These are phyloP conservation scores for Excalfactoria chinensis DNA, from an alignment of 2,113 vertebrate species.

Conservation along the genomic window DNA sequence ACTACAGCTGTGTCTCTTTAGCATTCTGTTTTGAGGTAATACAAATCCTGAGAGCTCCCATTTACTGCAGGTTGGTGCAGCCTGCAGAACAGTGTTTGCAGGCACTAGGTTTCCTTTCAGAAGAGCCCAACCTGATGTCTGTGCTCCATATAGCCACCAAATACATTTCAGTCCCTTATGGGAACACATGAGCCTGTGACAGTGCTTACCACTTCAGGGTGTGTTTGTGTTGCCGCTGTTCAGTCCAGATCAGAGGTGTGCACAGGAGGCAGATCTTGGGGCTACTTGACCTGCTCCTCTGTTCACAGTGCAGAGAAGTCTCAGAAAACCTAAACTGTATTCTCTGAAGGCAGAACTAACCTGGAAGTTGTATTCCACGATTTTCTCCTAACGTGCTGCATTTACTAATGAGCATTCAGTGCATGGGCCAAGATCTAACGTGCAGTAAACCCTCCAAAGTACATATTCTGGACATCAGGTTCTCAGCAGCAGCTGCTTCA, in stretches of 20 bases:
- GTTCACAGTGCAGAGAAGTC: neutral
- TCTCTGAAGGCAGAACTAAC: neutral
- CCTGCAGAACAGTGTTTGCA: neutral
- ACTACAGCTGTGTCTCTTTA: neutral
- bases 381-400: neutral
- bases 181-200: neutral
- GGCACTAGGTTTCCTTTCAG: neutral
- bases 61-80: neutral
- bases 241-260: neutral
- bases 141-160: neutral
- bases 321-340: neutral
- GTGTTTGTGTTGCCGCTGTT: accelerated
- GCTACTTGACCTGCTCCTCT: neutral
- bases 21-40: neutral
- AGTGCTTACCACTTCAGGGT: neutral
- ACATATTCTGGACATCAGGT: neutral
- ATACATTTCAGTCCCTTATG: neutral
- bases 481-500: neutral
- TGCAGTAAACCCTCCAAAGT: neutral
- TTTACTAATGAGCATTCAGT: neutral
- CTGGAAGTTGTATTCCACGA: neutral
- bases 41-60: neutral
- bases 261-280: neutral
- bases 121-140: neutral
- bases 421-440: neutral